Percentiles rank a stretch among this genome's conserved stretches.
Conservation (phyloP, 2,113 vertebrate genomes). For the Manacus vitellinus region DNA sequence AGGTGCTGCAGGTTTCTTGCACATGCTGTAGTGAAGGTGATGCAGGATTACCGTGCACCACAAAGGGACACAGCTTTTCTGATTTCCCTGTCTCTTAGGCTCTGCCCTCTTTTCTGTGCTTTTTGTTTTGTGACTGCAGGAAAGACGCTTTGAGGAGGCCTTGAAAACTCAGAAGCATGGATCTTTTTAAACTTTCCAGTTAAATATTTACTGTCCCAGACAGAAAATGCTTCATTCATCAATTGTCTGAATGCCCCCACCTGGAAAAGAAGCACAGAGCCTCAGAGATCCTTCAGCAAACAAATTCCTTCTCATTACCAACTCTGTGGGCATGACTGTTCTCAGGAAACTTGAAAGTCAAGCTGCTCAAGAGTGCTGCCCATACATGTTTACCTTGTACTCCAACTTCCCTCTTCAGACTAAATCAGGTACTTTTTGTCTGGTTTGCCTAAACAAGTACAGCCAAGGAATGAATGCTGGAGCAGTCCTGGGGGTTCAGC, state of each 20-base stretch:
- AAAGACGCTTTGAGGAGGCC: neutral
- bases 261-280: slow-evolving; percentile 70
- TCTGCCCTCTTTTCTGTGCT: neutral
- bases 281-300: slow-evolving; percentile 74
- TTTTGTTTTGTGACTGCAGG: neutral
- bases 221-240: slow-evolving; percentile 31
- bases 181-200: slow-evolving; percentile 44
- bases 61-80: neutral
- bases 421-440: slow-evolving; percentile 57
- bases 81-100: neutral
- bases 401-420: slow-evolving; percentile 63
- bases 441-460: slow-evolving; percentile 67
- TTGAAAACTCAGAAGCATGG: neutral
- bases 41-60: neutral
- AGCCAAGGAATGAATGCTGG: neutral
- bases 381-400: slow-evolving; percentile 66
- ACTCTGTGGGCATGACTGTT: slow-evolving; percentile 40
- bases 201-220: slow-evolving; percentile 44
- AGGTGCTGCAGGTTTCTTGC: neutral
- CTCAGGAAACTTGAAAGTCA: slow-evolving; percentile 74
- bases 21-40: neutral
- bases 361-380: slow-evolving; percentile 64
- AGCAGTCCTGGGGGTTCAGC: neutral
- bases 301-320: slow-evolving; percentile 71
- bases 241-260: slow-evolving; percentile 52